phyloP scores from a whole-genome alignment of 2,113 vertebrate species.

The Pelusios castaneus region DNA sequence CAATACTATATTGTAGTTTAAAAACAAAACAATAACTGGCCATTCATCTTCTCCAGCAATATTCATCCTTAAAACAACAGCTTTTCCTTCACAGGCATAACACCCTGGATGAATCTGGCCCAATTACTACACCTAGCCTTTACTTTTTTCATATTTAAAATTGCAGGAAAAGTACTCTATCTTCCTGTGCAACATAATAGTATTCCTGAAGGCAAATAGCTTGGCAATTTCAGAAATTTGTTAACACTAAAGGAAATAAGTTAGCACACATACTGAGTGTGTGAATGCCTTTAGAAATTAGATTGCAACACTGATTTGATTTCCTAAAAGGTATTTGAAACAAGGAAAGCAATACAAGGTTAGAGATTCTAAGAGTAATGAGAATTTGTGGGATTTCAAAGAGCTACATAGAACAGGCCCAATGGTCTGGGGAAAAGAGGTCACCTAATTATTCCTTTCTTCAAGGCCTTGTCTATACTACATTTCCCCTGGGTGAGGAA shows the following conservation, averaged over 20 bases:
- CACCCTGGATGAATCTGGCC: not conserved
- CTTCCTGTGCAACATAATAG: conserved; percentile 67
- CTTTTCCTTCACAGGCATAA: conserved; percentile 15
- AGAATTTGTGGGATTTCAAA: conserved; percentile 69
- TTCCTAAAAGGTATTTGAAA: conserved; percentile 75
- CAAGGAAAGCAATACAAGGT: conserved; percentile 49
- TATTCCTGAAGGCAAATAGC: conserved; percentile 70
- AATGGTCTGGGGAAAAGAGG: conserved; percentile 70
- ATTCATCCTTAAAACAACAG: not conserved
- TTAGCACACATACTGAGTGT: conserved; percentile 72
- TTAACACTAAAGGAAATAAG: conserved; percentile 79
- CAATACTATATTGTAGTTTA: not conserved
- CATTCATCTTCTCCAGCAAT: not conserved
- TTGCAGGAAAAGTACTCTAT: conserved; percentile 63
- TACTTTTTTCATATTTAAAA: conserved; percentile 68
- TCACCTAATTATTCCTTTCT: conserved; percentile 75
- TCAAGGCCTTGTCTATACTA: conserved; percentile 68
- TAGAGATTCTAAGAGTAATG: conserved; percentile 77
- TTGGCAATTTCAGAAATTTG: conserved; percentile 73
- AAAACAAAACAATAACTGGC: not conserved
- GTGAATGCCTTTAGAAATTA: conserved; percentile 78
- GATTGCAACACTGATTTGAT: conserved; percentile 74
- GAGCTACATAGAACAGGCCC: conserved; percentile 69
- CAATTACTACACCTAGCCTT: conserved; percentile 46
- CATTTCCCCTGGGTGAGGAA: conserved; percentile 69